Conservation (phyloP, 2,113 vertebrate genomes). For the Synchiropus splendidus region DNA sequence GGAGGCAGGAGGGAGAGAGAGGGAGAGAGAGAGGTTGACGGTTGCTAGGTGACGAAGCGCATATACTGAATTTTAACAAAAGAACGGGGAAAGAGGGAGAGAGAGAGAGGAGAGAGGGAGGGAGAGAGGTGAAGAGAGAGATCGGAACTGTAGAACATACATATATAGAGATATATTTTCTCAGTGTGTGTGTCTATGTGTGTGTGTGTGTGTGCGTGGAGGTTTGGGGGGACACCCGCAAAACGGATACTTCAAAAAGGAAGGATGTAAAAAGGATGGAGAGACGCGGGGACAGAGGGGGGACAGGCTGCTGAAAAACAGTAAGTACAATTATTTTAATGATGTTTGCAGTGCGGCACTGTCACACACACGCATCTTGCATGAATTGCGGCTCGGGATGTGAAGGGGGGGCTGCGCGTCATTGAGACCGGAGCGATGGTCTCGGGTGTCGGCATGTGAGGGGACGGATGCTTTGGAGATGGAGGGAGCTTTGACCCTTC, state of each 20-base stretch:
- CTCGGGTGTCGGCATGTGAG: conserved; percentile 57
- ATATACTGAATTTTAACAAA: conserved; percentile 83
- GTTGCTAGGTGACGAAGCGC: conserved; percentile 77
- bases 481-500: conserved; percentile 74
- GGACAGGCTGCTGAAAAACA: conserved; percentile 73
- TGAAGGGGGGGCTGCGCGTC: conserved; percentile 51
- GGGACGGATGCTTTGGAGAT: conserved; percentile 43
- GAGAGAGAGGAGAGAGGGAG: conserved; percentile 47
- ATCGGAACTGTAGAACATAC: conserved; percentile 64
- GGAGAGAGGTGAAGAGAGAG: conserved; percentile 53
- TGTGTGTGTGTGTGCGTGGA: conserved; percentile 15
- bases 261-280: conserved; percentile 73
- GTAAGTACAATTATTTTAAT: conserved; percentile 63
- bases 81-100: conserved; percentile 67
- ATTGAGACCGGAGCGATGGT: conserved; percentile 45
- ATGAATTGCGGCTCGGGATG: conserved; percentile 51
- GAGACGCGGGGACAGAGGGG: conserved; percentile 70
- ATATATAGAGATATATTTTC: conserved; percentile 66
- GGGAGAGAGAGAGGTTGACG: conserved; percentile 67
- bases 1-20: conserved; percentile 38
- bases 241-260: conserved; percentile 71
- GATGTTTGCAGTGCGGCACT: conserved; percentile 44
- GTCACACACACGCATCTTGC: conserved; percentile 25
- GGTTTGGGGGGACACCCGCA: conserved; percentile 54
- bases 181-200: conserved; percentile 11